Evolutionary conservation across 2,888 invertebrate species (phyloP), one percentile per base, ranked within the genome.

Genomic region (Lasioglossum lativentre): DNA sequence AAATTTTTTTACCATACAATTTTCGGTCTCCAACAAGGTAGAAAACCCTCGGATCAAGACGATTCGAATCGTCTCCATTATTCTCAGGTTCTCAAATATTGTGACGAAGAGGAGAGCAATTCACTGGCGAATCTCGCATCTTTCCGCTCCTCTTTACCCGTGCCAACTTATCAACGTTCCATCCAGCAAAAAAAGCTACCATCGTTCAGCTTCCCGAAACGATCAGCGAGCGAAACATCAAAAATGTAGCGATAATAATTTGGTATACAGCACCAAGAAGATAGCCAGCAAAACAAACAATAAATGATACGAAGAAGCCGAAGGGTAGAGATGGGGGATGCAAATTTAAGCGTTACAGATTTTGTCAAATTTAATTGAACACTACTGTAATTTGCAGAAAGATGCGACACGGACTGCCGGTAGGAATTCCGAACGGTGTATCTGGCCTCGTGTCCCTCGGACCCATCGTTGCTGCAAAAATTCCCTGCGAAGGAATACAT

Each of bases 381-480:
- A 56, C 23, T 10, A 12, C n/a, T 56, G 10, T 73, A 38, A 73
- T 82, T 82, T 75, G 56, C 63, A 63, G 73, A 76, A 83, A 77
- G 72, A 56, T 75, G 45, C 42, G 66, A 82, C n/a, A 56, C 40
- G 59, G 40, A 71, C 52, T 73, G 68, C 47, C 68, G 56, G 59
- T 66, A 76, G 56, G 56, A 76, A 83, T 76, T 83, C 76, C 38
- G 40, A 38, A 23, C 72, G 72, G 27, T 38, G 23, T 34, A 52
- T 56, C 82, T 63, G 47, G 14, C 30, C 45, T 30, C 34, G n/a
- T 52, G 45, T 23, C 14, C 52, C 8, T 23, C 12, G n/a, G n/a
- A 56, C n/a, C n/a, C n/a, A 4, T 16, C 16, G 16, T 56, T 56
- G 56, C 12, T 4, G n/a, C 4, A n/a, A 56, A n/a, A 56, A 56